Base-by-base conservation (phyloP, 2,888 invertebrate species). In the Eilema caniola region DNA sequence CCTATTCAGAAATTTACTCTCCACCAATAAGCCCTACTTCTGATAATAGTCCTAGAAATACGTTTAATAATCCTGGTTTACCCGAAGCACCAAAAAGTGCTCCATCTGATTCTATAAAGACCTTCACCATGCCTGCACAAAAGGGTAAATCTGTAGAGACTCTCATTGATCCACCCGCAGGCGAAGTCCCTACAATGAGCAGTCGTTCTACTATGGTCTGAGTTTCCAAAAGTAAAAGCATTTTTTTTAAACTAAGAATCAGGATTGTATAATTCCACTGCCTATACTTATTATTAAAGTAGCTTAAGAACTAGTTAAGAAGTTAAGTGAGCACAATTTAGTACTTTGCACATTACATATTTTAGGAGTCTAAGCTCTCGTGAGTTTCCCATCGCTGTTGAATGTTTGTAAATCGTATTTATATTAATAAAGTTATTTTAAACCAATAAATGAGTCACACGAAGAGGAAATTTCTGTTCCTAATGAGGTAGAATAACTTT, bases 381-480 rank as follows among this genome's bases (percentile, higher is more conserved):
- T 88, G 82, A 86, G 80, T 89, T 92, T 89, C 89, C 92, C 90
- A 86, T 90, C 90, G 89, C 87, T 90, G 87, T 89, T 88, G 80
- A 84, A 86, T 88, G 86, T 89, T 85, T 84, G 83, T 85, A 77
- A 83, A 82, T 76, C 81, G 66, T 81, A 79, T 79, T 80, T 81
- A 77, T 82, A 74, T 82, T 71, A 83, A 82, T 85, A 80, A 82
- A 83, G 68, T 77, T 70, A 76, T 78, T 80, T 73, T 76, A 72
- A 79, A 81, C 68, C 69, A 72, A 73, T 71, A 47, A 66, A 74
- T 83, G 76, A 76, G 85, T 91, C 92, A 93, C 92, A 87, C 81
- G 84, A 84, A 90, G 95, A 94, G 95, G 94, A 95, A 95, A 95
- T 95, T 95, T 95, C 95, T 95, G 95, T 95, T 95, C 93, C 92